phyloP scores from a whole-genome alignment of 2,888 invertebrate genomes.

The Thymelicus acteon region DNA sequence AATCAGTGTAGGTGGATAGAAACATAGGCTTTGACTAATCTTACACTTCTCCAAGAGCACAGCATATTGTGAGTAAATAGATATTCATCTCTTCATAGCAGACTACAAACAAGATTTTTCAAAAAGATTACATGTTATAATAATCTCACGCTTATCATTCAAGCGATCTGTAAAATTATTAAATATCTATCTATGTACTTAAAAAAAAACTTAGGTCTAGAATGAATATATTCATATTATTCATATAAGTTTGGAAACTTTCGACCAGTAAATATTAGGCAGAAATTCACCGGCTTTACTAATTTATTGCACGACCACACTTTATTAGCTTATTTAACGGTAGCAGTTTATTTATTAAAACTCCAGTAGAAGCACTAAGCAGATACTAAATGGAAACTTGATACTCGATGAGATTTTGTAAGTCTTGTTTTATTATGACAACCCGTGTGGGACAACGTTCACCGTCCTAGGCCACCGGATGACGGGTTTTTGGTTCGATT shows the following conservation, averaged over 20 bases:
- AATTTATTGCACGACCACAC: slow-evolving; percentile 14
- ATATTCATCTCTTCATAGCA: no score
- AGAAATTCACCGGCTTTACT: slow-evolving; percentile 6
- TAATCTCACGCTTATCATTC: not conserved
- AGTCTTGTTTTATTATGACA: not conserved
- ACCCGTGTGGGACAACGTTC: no score
- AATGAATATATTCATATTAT: no score
- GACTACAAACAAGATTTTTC: not conserved
- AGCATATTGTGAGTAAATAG: no score
- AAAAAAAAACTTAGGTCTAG: no score
- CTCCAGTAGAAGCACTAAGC: not conserved
- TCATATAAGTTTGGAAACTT: slow-evolving; percentile 15
- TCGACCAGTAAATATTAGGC: slow-evolving; percentile 17
- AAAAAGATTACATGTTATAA: slow-evolving; percentile 13
- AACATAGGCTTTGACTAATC: no score
- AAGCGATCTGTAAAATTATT: slow-evolving; percentile 41
- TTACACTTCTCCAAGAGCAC: no score
- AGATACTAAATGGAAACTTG: not conserved
- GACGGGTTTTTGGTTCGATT: no score
- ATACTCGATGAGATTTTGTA: not conserved
- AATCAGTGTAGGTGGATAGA: no score
- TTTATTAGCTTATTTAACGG: slow-evolving; percentile 24
- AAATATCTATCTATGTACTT: not conserved
- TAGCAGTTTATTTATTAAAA: slow-evolving; percentile 14
- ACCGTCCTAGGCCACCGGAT: no score